A percentile compares a stretch with the other conserved stretches of the same genome.
phyloP scores from a whole-genome alignment of 1,140 invertebrate genomes.

The Lineus longissimus region DNA sequence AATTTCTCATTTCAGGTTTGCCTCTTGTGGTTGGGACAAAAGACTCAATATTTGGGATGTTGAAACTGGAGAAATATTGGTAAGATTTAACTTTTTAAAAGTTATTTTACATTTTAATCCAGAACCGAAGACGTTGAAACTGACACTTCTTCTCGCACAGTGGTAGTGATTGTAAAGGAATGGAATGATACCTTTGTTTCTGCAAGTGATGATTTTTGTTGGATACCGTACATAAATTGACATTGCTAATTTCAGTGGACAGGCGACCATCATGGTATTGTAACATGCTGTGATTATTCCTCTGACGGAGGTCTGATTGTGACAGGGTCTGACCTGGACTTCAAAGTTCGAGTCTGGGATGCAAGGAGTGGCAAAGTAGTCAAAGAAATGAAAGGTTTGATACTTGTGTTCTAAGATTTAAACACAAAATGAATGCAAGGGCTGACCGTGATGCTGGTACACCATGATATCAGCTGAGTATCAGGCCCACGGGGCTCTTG shows the following conservation, averaged over 20 bases:
- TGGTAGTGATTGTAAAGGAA: no score
- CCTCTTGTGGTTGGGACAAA: conserved; percentile 49
- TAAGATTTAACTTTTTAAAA: conserved; percentile 23
- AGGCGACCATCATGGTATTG: conserved; percentile 39
- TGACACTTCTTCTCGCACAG: no score
- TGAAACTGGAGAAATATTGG: conserved; percentile 38
- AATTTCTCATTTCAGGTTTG: conserved; percentile 28
- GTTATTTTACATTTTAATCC: no score
- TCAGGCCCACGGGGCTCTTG: not conserved
- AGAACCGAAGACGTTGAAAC: no score
- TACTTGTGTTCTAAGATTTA: not conserved
- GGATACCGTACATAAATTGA: not conserved
- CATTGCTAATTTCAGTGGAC: conserved; percentile 34
- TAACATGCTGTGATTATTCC: conserved; percentile 45
- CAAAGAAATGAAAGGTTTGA: conserved; percentile 35
- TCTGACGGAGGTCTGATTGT: conserved; percentile 38
- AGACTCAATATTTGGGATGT: conserved; percentile 41
- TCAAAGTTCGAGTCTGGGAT: conserved; percentile 45
- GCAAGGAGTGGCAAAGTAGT: conserved; percentile 34
- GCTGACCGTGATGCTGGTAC: not conserved
- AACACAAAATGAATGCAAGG: not conserved
- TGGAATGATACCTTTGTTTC: no score
- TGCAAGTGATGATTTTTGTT: no score
- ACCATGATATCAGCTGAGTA: not conserved
- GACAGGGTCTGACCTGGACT: conserved; percentile 45